phyloP scores from a whole-genome alignment of 2,888 invertebrate species.

The Esperia sulphurella region DNA sequence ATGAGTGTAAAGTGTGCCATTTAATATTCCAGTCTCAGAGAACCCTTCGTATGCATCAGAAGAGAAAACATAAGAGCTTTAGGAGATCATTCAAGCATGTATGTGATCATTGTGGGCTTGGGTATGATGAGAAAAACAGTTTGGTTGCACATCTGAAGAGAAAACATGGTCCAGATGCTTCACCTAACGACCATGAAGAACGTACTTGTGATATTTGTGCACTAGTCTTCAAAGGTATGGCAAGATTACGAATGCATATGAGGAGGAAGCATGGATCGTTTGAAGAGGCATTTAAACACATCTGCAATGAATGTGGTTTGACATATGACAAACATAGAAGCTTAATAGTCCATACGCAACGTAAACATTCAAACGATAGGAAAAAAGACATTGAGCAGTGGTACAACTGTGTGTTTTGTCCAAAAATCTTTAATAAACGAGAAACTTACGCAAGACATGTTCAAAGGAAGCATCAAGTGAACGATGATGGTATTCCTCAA shows the following conservation, averaged over 20 bases:
- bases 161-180: constrained; percentile 54
- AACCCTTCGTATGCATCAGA: constrained; percentile 60
- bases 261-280: constrained; percentile 59
- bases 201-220: constrained; percentile 63
- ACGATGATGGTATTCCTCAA: constrained; percentile 35
- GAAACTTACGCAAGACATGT: constrained; percentile 66
- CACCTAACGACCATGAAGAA: constrained; percentile 50
- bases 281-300: constrained; percentile 55
- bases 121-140: constrained; percentile 64
- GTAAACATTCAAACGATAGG: constrained; percentile 47
- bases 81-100: constrained; percentile 51
- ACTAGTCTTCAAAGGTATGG: constrained; percentile 61
- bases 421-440: constrained; percentile 56
- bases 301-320: constrained; percentile 57
- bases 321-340: constrained; percentile 67
- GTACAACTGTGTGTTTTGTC: constrained; percentile 63
- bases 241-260: constrained; percentile 66
- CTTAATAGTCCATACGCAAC: constrained; percentile 55
- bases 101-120: constrained; percentile 63
- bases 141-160: constrained; percentile 60
- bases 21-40: constrained; percentile 57
- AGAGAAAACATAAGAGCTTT: constrained; percentile 55
- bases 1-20: constrained; percentile 64
- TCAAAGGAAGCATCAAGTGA: constrained; percentile 57
- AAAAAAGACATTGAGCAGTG: constrained; percentile 46